Percentiles rank a stretch among this genome's conserved stretches.
Evolutionary conservation across 2,113 vertebrate species (phyloP).

Genomic region (Pycnonotus jocosus): DNA sequence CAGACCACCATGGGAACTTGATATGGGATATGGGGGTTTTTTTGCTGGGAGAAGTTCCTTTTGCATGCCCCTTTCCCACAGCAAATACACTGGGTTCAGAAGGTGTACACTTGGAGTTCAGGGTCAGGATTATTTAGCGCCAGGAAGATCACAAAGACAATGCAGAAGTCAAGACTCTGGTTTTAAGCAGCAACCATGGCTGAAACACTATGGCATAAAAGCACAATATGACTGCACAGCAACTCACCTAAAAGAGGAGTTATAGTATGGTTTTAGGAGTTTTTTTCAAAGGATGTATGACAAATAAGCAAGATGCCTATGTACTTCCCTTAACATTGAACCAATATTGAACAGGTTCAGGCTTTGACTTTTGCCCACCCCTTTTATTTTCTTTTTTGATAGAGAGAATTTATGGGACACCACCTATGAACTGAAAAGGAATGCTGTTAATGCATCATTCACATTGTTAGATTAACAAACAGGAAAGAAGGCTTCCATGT

Average conservation of each 20-base stretch:
- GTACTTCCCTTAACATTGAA: not conserved
- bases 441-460: not conserved
- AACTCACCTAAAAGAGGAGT: not conserved
- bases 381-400: no score
- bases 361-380: accelerated
- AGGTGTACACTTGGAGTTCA: not conserved
- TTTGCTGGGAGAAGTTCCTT: not conserved
- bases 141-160: not conserved
- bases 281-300: not conserved
- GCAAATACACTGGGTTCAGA: not conserved
- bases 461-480: not conserved
- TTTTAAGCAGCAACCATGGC: not conserved
- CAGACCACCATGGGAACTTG: not conserved
- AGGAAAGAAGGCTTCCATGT: not conserved
- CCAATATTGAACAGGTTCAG: not conserved
- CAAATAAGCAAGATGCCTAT: not conserved
- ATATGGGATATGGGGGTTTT: not conserved
- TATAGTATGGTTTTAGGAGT: not conserved
- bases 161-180: not conserved
- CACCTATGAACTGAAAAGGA: not conserved
- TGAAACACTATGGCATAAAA: not conserved
- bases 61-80: not conserved
- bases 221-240: not conserved
- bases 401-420: not conserved
- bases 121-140: not conserved